These are phyloP conservation scores for Trisateles emortualis DNA, from an alignment of 2,888 invertebrate species.

Conservation along the genomic window DNA sequence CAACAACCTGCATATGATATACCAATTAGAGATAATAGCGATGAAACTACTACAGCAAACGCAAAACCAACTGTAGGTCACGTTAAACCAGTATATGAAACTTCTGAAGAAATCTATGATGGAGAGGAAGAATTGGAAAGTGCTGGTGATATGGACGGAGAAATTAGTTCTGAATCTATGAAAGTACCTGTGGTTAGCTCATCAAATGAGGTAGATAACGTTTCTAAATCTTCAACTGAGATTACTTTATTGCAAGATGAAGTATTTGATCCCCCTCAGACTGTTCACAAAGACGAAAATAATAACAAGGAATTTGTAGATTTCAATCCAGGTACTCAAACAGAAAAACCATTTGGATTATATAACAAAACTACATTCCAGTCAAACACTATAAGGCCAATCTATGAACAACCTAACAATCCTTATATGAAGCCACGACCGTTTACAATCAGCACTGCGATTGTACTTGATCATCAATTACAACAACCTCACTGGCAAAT, in stretches of 20 bases:
- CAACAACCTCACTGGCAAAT: conserved; percentile 85
- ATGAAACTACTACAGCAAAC: conserved; percentile 69
- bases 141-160: conserved; percentile 69
- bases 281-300: conserved; percentile 50
- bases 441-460: conserved; percentile 69
- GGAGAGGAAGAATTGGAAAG: conserved; percentile 71
- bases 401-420: conserved; percentile 57
- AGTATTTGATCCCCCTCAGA: conserved; percentile 50
- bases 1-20: conserved; percentile 81
- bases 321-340: conserved; percentile 78
- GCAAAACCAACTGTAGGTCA: conserved; percentile 50
- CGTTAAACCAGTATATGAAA: conserved; percentile 74
- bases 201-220: conserved; percentile 62
- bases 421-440: conserved; percentile 75
- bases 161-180: conserved; percentile 81
- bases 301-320: conserved; percentile 49
- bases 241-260: conserved; percentile 64
- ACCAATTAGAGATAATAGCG: conserved; percentile 77
- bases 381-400: conserved; percentile 74
- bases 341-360: conserved; percentile 79
- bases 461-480: conserved; percentile 76
- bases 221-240: conserved; percentile 56
- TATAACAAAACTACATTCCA: conserved; percentile 69
- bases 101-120: conserved; percentile 79
- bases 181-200: conserved; percentile 78